A percentile compares a stretch with the other conserved stretches of the same genome.
Conservation (phyloP, 2,888 invertebrate genomes). For the Diachrysia chrysitis region DNA sequence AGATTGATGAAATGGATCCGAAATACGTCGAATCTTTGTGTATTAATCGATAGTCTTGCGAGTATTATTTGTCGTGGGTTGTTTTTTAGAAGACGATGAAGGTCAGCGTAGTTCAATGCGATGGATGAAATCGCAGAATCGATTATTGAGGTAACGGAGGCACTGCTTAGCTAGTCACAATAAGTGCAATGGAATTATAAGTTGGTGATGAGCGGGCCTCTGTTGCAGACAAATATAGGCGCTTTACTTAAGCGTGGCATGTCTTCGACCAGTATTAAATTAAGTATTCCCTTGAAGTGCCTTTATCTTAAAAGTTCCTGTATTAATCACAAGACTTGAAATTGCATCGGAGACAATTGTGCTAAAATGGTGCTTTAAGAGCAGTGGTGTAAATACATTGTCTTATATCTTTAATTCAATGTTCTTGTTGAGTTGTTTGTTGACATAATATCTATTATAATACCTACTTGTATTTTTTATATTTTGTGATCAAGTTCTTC, state of each 20-base stretch:
- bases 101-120: constrained; percentile 35
- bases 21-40: constrained; percentile 89
- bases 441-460: constrained; percentile 26
- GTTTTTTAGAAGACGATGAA: constrained; percentile 39
- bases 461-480: constrained; percentile 13
- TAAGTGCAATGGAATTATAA: constrained; percentile 48
- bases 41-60: constrained; percentile 85
- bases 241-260: constrained; percentile 37
- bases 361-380: constrained; percentile 47
- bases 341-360: constrained; percentile 42
- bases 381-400: constrained; percentile 28
- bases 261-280: constrained; percentile 64
- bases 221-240: constrained; percentile 24
- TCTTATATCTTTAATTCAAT: constrained; percentile 29
- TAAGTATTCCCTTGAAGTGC: constrained; percentile 58
- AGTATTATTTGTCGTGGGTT: constrained; percentile 31
- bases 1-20: constrained; percentile 96
- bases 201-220: constrained; percentile 41
- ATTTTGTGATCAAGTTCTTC: constrained; percentile 36
- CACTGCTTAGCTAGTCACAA: constrained; percentile 54
- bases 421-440: constrained; percentile 39
- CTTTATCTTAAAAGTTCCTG: constrained; percentile 66
- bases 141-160: constrained; percentile 19
- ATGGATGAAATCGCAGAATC: constrained; percentile 18
- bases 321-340: constrained; percentile 60